These are phyloP conservation scores for Typhlichthys eigenmanni DNA, from an alignment of 2,797 vertebrate species.

Conservation along the genomic window DNA sequence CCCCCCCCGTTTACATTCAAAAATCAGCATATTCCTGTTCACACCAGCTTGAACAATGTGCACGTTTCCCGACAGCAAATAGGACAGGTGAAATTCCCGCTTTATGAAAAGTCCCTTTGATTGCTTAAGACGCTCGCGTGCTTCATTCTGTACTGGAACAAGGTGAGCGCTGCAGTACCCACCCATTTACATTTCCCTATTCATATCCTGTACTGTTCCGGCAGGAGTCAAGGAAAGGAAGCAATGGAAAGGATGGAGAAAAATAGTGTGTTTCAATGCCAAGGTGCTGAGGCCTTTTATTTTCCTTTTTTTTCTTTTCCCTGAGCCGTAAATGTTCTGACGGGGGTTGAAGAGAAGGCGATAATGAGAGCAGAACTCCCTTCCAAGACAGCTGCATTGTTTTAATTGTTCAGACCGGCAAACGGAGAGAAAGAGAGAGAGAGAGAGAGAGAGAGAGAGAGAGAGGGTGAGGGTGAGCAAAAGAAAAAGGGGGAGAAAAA, in stretches of 20 bases:
- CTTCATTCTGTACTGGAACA: slow-evolving; percentile 47
- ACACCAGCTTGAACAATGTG: slow-evolving; percentile 52
- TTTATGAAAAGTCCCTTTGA: slow-evolving; percentile 60
- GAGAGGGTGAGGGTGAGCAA: slow-evolving; percentile 33
- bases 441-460: slow-evolving; percentile 25
- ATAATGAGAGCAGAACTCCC: slow-evolving; percentile 73
- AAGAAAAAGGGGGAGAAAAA: slow-evolving; percentile 26
- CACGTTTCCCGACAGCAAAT: slow-evolving; percentile 33
- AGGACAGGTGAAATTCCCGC: slow-evolving; percentile 36
- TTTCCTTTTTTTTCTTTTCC: slow-evolving; percentile 24
- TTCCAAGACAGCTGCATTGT: slow-evolving; percentile 74
- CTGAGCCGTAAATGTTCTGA: slow-evolving; percentile 65
- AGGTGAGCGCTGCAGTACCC: slow-evolving; percentile 41
- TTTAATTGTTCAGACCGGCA: slow-evolving; percentile 74
- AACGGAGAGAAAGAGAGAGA: slow-evolving; percentile 46
- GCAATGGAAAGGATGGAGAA: slow-evolving; percentile 10
- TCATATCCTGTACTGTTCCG: slow-evolving; percentile 48
- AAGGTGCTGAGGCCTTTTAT: slow-evolving; percentile 65
- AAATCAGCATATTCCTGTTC: slow-evolving; percentile 32
- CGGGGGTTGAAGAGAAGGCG: slow-evolving; percentile 52
- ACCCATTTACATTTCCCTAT: slow-evolving; percentile 65
- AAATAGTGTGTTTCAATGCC: slow-evolving; percentile 62
- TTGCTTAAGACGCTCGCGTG: slow-evolving; percentile 46
- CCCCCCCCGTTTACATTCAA: slow-evolving; percentile 12
- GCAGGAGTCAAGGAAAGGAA: slow-evolving; percentile 23